Conservation (phyloP, 2,113 vertebrate species). For the Colossoma macropomum region DNA sequence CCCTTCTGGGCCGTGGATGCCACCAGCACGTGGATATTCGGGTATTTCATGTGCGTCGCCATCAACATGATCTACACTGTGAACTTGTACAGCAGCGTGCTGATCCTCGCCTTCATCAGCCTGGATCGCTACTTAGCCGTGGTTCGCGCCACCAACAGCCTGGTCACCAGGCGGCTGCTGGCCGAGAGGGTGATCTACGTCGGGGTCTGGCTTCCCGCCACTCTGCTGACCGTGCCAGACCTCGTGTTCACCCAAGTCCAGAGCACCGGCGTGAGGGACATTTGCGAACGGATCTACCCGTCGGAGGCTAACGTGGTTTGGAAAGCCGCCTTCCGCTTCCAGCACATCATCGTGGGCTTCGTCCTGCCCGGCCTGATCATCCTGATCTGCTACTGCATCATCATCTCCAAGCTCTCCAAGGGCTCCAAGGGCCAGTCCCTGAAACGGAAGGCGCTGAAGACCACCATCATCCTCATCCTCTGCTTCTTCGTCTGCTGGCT, state of each 20-base stretch:
- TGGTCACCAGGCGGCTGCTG: conserved; percentile 85
- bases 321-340: conserved; percentile 88
- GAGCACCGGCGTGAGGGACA: conserved; percentile 60
- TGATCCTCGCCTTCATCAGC: conserved; percentile 97
- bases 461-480: conserved; percentile 92
- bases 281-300: conserved; percentile 90
- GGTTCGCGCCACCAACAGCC: conserved; percentile 93
- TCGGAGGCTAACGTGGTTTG: conserved; percentile 67
- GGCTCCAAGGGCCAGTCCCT: conserved; percentile 87
- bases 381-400: conserved; percentile 94
- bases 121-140: conserved; percentile 94
- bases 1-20: conserved; percentile 98
- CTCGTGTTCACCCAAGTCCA: conserved; percentile 85
- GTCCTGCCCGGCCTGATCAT: conserved; percentile 93
- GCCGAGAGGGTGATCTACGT: conserved; percentile 89
- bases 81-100: conserved; percentile 95
- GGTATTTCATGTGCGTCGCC: conserved; percentile 85
- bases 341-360: conserved; percentile 93
- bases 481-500: conserved; percentile 97
- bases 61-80: conserved; percentile 96
- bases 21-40: conserved; percentile 88
- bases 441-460: conserved; percentile 96
- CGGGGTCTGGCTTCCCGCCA: conserved; percentile 93
- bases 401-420: conserved; percentile 88
- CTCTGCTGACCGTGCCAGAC: conserved; percentile 89